Evolutionary conservation across 2,113 vertebrate species (phyloP).

Genomic region (Datnioides undecimradiatus): DNA sequence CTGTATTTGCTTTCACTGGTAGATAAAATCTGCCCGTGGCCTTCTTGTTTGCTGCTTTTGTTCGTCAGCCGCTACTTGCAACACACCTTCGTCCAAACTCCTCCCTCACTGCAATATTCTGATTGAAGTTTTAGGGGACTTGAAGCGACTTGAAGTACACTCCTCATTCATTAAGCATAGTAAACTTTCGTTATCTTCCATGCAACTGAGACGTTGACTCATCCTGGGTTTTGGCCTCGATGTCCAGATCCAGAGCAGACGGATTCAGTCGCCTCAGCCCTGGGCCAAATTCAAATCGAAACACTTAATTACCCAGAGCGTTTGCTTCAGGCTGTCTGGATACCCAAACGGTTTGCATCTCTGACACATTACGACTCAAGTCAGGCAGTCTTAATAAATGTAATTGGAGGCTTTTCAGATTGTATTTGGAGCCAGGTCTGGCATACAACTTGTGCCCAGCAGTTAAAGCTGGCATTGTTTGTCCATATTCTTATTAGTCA

Average conservation of each 20-base stretch:
- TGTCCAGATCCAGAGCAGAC: constrained; percentile 61
- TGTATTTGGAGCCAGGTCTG: constrained; percentile 47
- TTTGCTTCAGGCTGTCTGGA: constrained; percentile 55
- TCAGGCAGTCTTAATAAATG: constrained; percentile 54
- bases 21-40: not conserved
- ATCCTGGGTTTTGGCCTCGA: constrained; percentile 23
- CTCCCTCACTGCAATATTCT: not conserved
- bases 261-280: constrained; percentile 30
- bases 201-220: constrained; percentile 25
- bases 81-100: not conserved
- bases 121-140: not conserved
- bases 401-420: constrained; percentile 59
- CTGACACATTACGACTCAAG: constrained; percentile 52
- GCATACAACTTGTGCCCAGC: constrained; percentile 29
- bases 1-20: not conserved
- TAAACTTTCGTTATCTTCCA: not conserved
- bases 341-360: constrained; percentile 54
- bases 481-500: constrained; percentile 40
- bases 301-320: constrained; percentile 69
- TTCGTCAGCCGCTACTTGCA: too few species aligned
- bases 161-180: too few species aligned
- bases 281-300: constrained; percentile 61
- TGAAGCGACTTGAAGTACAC: not conserved
- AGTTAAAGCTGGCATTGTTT: constrained; percentile 55
- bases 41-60: not conserved